Conservation (phyloP, 2,113 vertebrate genomes). For the Plestiodon gilberti region DNA sequence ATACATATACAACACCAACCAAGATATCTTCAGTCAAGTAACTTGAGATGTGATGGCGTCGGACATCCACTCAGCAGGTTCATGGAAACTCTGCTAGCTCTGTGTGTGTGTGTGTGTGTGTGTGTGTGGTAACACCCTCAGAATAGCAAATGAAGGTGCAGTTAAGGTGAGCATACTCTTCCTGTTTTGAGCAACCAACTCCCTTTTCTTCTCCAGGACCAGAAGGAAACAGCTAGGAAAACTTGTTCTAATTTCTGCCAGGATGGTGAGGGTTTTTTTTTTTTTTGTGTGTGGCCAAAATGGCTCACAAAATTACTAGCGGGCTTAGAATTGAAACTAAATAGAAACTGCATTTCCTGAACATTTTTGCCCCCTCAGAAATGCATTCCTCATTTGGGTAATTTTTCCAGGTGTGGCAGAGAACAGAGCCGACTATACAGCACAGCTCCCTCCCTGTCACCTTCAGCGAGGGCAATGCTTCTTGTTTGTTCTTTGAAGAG, state of each 20-base stretch:
- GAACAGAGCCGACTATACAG: neutral
- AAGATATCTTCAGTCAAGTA: constrained; percentile 61
- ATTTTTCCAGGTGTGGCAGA: neutral
- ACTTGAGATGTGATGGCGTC: constrained; percentile 64
- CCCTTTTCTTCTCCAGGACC: constrained; percentile 10
- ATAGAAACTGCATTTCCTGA: neutral
- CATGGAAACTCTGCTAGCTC: constrained; percentile 62
- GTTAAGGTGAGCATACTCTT: neutral
- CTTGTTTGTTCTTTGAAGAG: neutral
- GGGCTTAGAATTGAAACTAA: too few relatives aligned
- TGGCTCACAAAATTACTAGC: constrained; percentile 41
- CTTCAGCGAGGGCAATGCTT: neutral
- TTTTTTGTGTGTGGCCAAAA: constrained; percentile 22
- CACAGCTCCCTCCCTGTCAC: neutral
- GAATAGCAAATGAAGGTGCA: constrained; percentile 50
- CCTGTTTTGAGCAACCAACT: constrained; percentile 17
- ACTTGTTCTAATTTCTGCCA: neutral
- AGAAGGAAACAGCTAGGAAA: neutral
- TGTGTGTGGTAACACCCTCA: constrained; percentile 38
- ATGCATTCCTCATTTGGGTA: neutral
- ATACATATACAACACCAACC: constrained; percentile 53
- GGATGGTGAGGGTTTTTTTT: neutral
- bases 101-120: constrained; percentile 47
- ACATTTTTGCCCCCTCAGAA: neutral
- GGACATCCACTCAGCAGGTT: constrained; percentile 59